Conservation (phyloP, 2,113 vertebrate species). For the Gallinago media region DNA sequence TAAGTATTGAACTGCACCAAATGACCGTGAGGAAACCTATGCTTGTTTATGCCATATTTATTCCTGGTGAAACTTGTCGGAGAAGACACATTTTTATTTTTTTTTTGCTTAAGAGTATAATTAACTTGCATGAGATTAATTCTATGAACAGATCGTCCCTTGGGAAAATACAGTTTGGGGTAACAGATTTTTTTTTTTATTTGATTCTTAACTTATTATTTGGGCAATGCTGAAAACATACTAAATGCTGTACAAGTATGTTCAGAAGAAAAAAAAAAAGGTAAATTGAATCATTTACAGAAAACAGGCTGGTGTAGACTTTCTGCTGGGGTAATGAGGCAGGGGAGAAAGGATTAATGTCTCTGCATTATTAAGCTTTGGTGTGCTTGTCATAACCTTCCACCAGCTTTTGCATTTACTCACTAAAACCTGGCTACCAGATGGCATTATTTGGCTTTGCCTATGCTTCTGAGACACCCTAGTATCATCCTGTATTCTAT, state of each 20-base stretch:
- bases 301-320: not conserved
- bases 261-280: not conserved
- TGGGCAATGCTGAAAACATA: not conserved
- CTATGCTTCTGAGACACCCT: constrained; percentile 33
- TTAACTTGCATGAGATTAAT: not conserved
- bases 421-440: constrained; percentile 60
- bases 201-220: not conserved
- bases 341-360: constrained; percentile 30
- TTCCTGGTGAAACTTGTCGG: not conserved
- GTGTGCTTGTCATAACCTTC: constrained; percentile 56
- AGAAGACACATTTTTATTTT: rapidly evolving
- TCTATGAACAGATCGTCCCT: not conserved
- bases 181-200: not conserved
- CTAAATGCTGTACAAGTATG: not conserved
- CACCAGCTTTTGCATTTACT: constrained; percentile 19
- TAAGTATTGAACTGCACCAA: not conserved
- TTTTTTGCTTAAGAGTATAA: not conserved
- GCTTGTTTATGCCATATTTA: not conserved
- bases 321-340: constrained; percentile 40
- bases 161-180: not conserved
- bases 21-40: not conserved
- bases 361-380: constrained; percentile 45
- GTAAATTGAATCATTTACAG: constrained; percentile 3
- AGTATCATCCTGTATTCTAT: constrained; percentile 41
- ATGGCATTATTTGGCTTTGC: constrained; percentile 58